Percentiles rank a stretch among this genome's conserved stretches.
phyloP scores from a whole-genome alignment of 2,797 vertebrate species.

The Sciurus vulgaris region DNA sequence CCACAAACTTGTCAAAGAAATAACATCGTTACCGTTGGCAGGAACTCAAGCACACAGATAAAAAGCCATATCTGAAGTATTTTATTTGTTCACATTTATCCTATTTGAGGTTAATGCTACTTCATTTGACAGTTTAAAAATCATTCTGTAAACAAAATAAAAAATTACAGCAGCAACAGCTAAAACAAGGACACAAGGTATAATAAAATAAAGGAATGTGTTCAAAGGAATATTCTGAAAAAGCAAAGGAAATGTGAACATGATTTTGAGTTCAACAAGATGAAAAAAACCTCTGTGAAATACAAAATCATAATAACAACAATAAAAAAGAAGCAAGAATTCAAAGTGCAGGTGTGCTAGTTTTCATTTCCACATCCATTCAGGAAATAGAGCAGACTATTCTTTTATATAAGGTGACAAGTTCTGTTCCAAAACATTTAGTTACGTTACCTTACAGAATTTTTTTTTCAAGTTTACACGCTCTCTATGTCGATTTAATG shows the following conservation, averaged over 20 bases:
- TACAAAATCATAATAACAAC: constrained; percentile 64
- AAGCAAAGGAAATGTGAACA: constrained; percentile 81
- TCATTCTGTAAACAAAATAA: constrained; percentile 87
- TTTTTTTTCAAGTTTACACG: constrained; percentile 69
- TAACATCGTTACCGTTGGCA: constrained; percentile 52
- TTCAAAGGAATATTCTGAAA: constrained; percentile 78
- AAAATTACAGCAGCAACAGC: constrained; percentile 82
- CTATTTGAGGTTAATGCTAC: constrained; percentile 87
- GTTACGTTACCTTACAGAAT: constrained; percentile 82
- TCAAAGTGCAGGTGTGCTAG: constrained; percentile 93
- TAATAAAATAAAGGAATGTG: constrained; percentile 84
- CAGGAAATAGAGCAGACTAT: constrained; percentile 83
- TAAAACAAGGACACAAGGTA: constrained; percentile 81
- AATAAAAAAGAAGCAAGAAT: constrained; percentile 86
- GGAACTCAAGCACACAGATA: constrained; percentile 80
- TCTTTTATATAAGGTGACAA: constrained; percentile 88
- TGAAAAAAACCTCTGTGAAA: constrained; percentile 44
- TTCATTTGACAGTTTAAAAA: constrained; percentile 87
- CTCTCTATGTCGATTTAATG: constrained; percentile 82
- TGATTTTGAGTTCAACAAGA: constrained; percentile 71
- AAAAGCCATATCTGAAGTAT: constrained; percentile 80
- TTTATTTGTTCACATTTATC: constrained; percentile 89
- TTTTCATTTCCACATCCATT: constrained; percentile 86
- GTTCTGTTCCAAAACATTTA: constrained; percentile 87
- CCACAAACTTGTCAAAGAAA: constrained; percentile 56